Base-by-base conservation (phyloP, 2,888 invertebrate species). In the Oligia fasciuncula region DNA sequence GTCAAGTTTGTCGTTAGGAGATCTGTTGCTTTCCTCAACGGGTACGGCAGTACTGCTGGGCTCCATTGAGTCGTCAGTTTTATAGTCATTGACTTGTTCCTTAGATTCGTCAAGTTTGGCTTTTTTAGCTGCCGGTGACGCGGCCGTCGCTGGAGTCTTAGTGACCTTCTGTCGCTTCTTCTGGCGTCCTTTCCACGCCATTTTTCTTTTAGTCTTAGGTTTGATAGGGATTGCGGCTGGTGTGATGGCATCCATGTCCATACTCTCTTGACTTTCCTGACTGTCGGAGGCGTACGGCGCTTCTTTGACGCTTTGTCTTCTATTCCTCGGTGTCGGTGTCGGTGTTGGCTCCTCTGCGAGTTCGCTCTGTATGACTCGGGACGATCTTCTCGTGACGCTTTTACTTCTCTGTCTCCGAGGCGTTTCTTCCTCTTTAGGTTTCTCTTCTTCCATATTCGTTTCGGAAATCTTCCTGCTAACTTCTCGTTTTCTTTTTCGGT, bases 111-210 rank as follows among this genome's bases (percentile, higher is more conserved):
- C 88, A 73, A 94, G 83, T 90, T 96, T 96, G 19, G 93, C 86
- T 89, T 95, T 96, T 85, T 96, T 96, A 68, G 93, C 90, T 29
- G 88, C 93, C 1, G 96, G 94, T 0, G 95, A 93, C 3, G 86
- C 89, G n/a, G 87, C 88, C 79, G 91, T 90, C 9, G 89, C 82
- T 17, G 89, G 79, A 2, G 86, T 76, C 83, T 93, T 95, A 75
- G 86, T 91, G 13, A 91, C 84, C 87, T 93, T 96, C 77, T 93
- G 93, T 14, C 95, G 93, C 87, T 96, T 97, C 78, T 94, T 94
- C 1, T 96, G 94, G n/a, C 96, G 91, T 0, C 95, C 95, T 89
- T 95, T 96, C 97, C 97, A 97, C 4, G 96, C 95, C 4, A 97
- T 91, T 93, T 97, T 97, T 87, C 95, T 92, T 88, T 96, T 97